A percentile compares a stretch with the other conserved stretches of the same genome.
Evolutionary conservation across 2,888 invertebrate species (phyloP).

Genomic region (Cheilosia pagana): DNA sequence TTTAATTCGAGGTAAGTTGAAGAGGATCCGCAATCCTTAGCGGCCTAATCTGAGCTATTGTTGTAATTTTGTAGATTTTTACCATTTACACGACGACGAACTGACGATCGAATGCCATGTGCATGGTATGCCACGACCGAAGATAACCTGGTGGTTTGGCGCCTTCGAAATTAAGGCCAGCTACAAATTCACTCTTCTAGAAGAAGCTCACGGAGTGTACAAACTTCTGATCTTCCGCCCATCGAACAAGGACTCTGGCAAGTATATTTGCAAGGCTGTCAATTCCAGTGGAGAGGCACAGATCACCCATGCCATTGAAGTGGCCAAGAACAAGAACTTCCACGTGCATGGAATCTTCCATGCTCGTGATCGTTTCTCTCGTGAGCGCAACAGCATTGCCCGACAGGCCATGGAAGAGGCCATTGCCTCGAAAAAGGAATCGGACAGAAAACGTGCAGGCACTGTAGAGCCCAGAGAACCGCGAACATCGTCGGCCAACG

Average conservation of each 20-base stretch:
- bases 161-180: slow-evolving; percentile 81
- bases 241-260: slow-evolving; percentile 86
- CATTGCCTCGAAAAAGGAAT: slow-evolving; percentile 82
- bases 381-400: slow-evolving; percentile 80
- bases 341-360: slow-evolving; percentile 82
- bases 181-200: slow-evolving; percentile 82
- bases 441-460: slow-evolving; percentile 80
- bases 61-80: slow-evolving; percentile 80
- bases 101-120: slow-evolving; percentile 85
- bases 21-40: neutral
- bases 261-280: slow-evolving; percentile 88
- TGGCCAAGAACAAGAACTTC: slow-evolving; percentile 85
- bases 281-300: slow-evolving; percentile 87
- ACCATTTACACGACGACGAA: slow-evolving; percentile 85
- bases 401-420: slow-evolving; percentile 82
- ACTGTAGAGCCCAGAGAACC: slow-evolving; percentile 77
- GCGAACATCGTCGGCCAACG: slow-evolving; percentile 77
- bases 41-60: neutral
- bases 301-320: slow-evolving; percentile 83
- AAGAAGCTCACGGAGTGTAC: slow-evolving; percentile 84
- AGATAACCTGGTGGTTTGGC: slow-evolving; percentile 82
- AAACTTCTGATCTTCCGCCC: slow-evolving; percentile 85
- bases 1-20: slow-evolving; percentile 85
- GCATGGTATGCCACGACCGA: slow-evolving; percentile 82
- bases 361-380: slow-evolving; percentile 81